Evolutionary conservation across 2,113 vertebrate genomes (phyloP).

Genomic region (Thermophis baileyi): DNA sequence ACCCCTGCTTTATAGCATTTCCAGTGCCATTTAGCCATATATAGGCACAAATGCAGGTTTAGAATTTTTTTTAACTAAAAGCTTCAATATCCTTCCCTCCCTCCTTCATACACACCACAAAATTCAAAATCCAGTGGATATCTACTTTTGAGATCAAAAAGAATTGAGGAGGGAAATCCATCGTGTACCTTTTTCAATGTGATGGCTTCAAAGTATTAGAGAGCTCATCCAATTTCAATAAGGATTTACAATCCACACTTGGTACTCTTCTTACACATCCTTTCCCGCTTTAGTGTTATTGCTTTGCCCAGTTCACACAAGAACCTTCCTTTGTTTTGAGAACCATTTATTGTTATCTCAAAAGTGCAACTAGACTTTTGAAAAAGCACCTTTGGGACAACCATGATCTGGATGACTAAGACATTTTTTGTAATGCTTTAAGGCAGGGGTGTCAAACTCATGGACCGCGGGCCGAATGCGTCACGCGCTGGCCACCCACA

Average conservation of each 20-base stretch:
- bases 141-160: not conserved
- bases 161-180: not conserved
- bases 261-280: not conserved
- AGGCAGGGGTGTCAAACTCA: too few species aligned
- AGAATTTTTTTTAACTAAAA: not conserved
- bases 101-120: not conserved
- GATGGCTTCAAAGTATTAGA: not conserved
- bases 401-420: too few species aligned
- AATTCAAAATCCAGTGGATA: not conserved
- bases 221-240: not conserved
- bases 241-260: not conserved
- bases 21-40: not conserved
- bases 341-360: not conserved
- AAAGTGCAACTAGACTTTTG: too few species aligned
- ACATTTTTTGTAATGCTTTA: not conserved
- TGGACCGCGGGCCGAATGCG: too few species aligned
- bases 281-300: not conserved
- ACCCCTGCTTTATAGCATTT: not conserved
- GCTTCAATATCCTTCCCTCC: not conserved
- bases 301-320: not conserved
- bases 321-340: not conserved
- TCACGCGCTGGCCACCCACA: too few species aligned
- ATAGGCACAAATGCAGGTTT: not conserved
- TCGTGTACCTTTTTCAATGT: not conserved
- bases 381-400: too few species aligned